Percentiles rank a stretch among this genome's conserved stretches.
phyloP scores from a whole-genome alignment of 2,888 invertebrate species.

The Leucozona laternaria region DNA sequence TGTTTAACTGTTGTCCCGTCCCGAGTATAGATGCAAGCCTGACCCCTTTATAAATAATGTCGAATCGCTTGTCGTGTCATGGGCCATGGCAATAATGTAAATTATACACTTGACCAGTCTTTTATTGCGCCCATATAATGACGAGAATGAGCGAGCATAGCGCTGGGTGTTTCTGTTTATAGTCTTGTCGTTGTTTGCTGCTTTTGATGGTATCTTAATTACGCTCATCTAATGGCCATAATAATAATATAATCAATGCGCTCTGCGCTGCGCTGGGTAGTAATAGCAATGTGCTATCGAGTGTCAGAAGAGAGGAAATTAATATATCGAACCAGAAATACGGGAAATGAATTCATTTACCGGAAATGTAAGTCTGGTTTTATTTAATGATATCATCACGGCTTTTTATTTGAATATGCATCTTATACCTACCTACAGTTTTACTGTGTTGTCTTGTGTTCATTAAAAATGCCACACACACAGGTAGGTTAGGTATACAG shows the following conservation, averaged over 20 bases:
- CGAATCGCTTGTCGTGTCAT: conserved; percentile 53
- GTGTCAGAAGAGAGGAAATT: conserved; percentile 11
- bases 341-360: conserved; percentile 60
- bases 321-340: conserved; percentile 63
- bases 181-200: neutral
- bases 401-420: neutral
- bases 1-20: neutral
- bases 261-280: neutral
- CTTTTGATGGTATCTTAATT: conserved; percentile 49
- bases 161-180: conserved; percentile 1
- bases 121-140: neutral
- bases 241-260: conserved; percentile 33
- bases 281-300: neutral
- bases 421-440: neutral
- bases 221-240: conserved; percentile 52
- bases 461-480: conserved; percentile 20
- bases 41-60: conserved; percentile 37
- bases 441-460: neutral
- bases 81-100: conserved; percentile 53
- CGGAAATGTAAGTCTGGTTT: conserved; percentile 65
- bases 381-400: conserved; percentile 32
- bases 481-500: too few species aligned
- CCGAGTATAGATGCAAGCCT: neutral
- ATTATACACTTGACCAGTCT: conserved; percentile 58
- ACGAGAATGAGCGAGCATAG: conserved; percentile 8